A percentile compares a stretch with the other conserved stretches of the same genome.
Evolutionary conservation across 2,888 invertebrate genomes (phyloP).

Genomic region (Octonoba sinensis): DNA sequence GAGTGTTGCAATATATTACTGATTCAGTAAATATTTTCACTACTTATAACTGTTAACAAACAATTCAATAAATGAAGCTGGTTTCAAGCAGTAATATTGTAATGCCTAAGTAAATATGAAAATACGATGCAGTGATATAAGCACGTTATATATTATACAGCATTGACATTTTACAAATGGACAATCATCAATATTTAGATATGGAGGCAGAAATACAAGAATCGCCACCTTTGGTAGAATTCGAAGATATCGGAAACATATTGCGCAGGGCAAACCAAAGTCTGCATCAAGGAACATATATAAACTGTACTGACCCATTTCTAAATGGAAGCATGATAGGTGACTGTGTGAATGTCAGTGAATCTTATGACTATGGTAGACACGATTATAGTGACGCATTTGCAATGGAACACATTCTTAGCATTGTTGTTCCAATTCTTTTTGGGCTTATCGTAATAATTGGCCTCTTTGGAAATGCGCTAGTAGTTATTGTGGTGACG

Average conservation of each 20-base stretch:
- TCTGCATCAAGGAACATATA: background rate
- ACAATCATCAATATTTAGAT: slow-evolving; percentile 24
- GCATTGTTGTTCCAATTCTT: slow-evolving; percentile 79
- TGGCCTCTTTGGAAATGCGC: slow-evolving; percentile 87
- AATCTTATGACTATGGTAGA: slow-evolving; percentile 41
- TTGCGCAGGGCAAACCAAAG: slow-evolving; percentile 12
- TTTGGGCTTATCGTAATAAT: slow-evolving; percentile 88
- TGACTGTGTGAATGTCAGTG: slow-evolving; percentile 27
- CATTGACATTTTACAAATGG: background rate
- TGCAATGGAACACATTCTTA: slow-evolving; percentile 59
- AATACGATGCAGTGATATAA: no score
- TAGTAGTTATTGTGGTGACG: slow-evolving; percentile 89
- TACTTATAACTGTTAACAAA: no score
- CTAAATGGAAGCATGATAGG: slow-evolving; percentile 6
- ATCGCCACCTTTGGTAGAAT: slow-evolving; percentile 6
- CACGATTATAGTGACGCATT: slow-evolving; percentile 51
- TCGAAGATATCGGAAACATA: slow-evolving; percentile 11
- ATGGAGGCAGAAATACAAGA: slow-evolving; percentile 41
- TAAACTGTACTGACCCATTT: slow-evolving; percentile 21
- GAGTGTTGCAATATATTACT: no score
- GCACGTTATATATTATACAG: no score
- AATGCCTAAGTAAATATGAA: no score
- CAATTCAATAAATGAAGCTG: no score
- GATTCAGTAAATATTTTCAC: no score
- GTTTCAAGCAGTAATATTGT: no score